These are phyloP conservation scores for Thalassoma bifasciatum DNA, from an alignment of 2,113 vertebrate genomes.

Conservation along the genomic window DNA sequence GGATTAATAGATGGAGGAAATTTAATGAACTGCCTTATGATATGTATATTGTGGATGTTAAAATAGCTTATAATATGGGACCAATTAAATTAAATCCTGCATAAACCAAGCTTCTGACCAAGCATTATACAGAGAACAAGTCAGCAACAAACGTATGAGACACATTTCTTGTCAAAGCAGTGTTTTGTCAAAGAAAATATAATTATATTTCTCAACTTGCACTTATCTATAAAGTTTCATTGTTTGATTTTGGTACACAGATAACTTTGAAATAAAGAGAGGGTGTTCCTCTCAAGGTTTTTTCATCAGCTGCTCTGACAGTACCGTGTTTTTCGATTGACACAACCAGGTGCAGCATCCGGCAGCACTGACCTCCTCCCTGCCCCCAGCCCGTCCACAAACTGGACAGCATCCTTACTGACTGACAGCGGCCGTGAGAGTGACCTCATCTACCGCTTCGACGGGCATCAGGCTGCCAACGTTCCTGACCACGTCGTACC, in stretches of 20 bases:
- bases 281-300: neutral
- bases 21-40: too few relatives aligned
- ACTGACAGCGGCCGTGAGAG: slow-evolving; percentile 90
- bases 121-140: too few relatives aligned
- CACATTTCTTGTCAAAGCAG: neutral
- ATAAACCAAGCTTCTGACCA: too few relatives aligned
- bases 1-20: too few relatives aligned
- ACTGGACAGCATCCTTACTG: slow-evolving; percentile 93
- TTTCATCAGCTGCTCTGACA: slow-evolving; percentile 4
- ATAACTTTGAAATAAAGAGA: neutral
- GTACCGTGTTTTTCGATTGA: slow-evolving; percentile 32
- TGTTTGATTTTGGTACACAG: neutral
- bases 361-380: slow-evolving; percentile 96
- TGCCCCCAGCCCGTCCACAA: slow-evolving; percentile 86
- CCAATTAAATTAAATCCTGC: too few relatives aligned
- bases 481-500: slow-evolving; percentile 93
- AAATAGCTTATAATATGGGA: too few relatives aligned
- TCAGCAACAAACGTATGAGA: too few relatives aligned
- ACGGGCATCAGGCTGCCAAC: slow-evolving; percentile 94
- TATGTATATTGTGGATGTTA: too few relatives aligned
- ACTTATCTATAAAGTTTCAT: neutral
- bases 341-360: slow-evolving; percentile 89
- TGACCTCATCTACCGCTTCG: slow-evolving; percentile 94
- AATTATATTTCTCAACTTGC: neutral
- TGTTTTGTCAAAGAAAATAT: neutral